These are phyloP conservation scores for Melanaphis sacchari DNA, from an alignment of 1,140 invertebrate genomes.

Conservation along the genomic window DNA sequence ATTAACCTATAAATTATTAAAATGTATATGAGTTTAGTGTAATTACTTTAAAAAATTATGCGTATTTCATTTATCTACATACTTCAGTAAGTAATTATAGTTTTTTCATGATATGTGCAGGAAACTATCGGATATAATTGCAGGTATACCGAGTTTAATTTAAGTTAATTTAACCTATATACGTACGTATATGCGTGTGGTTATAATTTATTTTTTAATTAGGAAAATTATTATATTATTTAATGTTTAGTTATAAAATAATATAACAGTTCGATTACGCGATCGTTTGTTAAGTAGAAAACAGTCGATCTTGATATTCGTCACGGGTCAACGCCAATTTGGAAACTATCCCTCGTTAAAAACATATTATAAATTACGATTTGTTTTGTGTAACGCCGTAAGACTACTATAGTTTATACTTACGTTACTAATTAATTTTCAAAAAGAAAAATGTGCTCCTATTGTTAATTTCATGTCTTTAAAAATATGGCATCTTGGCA, in stretches of 20 bases:
- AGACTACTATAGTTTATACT: background rate
- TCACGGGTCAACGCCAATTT: conserved; percentile 7
- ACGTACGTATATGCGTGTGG: background rate
- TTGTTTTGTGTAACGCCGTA: background rate
- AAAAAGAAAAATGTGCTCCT: background rate
- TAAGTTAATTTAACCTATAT: background rate
- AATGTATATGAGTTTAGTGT: background rate
- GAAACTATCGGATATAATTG: background rate
- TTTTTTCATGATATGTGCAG: background rate
- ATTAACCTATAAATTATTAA: background rate
- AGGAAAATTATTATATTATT: background rate
- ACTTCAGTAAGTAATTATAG: background rate
- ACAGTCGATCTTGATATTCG: conserved; percentile 13
- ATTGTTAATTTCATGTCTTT: background rate
- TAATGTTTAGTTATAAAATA: background rate
- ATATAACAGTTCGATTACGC: background rate
- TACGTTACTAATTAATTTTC: background rate
- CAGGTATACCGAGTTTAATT: background rate
- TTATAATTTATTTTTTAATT: background rate
- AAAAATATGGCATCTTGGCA: background rate
- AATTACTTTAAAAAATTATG: background rate
- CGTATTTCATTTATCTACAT: background rate
- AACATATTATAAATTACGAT: conserved; percentile 30
- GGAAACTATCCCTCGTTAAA: conserved; percentile 32
- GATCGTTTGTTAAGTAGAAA: background rate